Evolutionary conservation across 2,888 invertebrate genomes (phyloP).

Genomic region (Tetragonula carbonaria): DNA sequence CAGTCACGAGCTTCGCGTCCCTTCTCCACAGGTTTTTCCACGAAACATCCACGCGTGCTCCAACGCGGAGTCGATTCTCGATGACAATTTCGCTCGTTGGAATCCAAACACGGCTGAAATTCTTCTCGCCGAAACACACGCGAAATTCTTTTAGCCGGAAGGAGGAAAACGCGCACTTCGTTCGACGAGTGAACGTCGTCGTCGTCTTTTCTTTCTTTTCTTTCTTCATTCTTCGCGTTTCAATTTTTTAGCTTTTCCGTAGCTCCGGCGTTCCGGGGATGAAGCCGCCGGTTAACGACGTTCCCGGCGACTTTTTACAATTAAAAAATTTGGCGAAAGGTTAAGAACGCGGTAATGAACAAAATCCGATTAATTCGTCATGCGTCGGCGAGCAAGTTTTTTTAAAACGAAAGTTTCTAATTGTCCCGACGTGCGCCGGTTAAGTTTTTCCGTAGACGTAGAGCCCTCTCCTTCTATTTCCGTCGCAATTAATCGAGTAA

Average conservation of each 20-base stretch:
- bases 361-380: constrained; percentile 70
- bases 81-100: constrained; percentile 53
- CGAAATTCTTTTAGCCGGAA: neutral
- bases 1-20: neutral
- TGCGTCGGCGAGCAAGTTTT: constrained; percentile 60
- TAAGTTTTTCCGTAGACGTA: constrained; percentile 32
- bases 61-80: constrained; percentile 40
- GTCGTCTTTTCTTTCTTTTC: too few species aligned
- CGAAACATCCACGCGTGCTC: neutral
- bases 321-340: constrained; percentile 57
- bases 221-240: neutral
- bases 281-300: neutral
- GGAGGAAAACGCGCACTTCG: neutral
- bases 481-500: constrained; percentile 28
- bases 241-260: neutral
- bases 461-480: neutral
- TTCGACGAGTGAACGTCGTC: neutral
- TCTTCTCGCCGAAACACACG: constrained; percentile 20
- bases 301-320: constrained; percentile 26
- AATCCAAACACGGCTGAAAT: constrained; percentile 14
- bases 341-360: constrained; percentile 63
- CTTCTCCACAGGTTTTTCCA: too few species aligned
- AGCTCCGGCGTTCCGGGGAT: too few species aligned
- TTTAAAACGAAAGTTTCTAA: constrained; percentile 63
- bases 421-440: constrained; percentile 54